Conservation (phyloP, 2,888 invertebrate genomes). For the Sturmia bella region DNA sequence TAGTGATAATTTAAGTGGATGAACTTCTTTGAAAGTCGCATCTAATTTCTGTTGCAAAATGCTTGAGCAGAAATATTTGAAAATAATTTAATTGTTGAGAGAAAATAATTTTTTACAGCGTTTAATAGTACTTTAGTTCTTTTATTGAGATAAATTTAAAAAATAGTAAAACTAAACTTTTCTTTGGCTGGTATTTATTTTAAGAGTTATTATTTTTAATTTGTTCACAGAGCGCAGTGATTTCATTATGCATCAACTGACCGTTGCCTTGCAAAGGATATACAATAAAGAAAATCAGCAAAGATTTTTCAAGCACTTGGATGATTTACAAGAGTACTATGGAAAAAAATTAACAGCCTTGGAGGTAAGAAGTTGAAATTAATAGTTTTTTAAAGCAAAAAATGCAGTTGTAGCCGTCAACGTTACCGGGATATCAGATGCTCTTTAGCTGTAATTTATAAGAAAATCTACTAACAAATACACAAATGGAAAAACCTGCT, state of each 20-base stretch:
- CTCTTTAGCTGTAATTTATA: too few species aligned
- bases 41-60: conserved; percentile 30
- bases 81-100: conserved; percentile 43
- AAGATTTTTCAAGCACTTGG: neutral
- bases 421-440: too few species aligned
- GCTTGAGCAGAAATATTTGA: conserved; percentile 11
- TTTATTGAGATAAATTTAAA: too few species aligned
- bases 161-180: conserved; percentile 5
- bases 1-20: conserved; percentile 51
- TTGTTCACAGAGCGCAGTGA: conserved; percentile 41
- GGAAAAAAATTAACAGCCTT: neutral
- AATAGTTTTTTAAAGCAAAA: too few species aligned
- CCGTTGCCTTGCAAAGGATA: conserved; percentile 2
- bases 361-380: conserved; percentile 27
- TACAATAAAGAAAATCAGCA: neutral
- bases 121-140: too few species aligned
- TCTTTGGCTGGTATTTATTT: neutral
- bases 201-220: conserved; percentile 1
- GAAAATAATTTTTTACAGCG: conserved; percentile 1
- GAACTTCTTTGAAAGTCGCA: conserved; percentile 36
- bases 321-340: conserved; percentile 1
- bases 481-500: too few species aligned
- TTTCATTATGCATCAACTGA: conserved; percentile 51
- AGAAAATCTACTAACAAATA: too few species aligned
- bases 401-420: too few species aligned